These are phyloP conservation scores for Uropetala carovei DNA, from an alignment of 2,888 invertebrate species.

Conservation along the genomic window DNA sequence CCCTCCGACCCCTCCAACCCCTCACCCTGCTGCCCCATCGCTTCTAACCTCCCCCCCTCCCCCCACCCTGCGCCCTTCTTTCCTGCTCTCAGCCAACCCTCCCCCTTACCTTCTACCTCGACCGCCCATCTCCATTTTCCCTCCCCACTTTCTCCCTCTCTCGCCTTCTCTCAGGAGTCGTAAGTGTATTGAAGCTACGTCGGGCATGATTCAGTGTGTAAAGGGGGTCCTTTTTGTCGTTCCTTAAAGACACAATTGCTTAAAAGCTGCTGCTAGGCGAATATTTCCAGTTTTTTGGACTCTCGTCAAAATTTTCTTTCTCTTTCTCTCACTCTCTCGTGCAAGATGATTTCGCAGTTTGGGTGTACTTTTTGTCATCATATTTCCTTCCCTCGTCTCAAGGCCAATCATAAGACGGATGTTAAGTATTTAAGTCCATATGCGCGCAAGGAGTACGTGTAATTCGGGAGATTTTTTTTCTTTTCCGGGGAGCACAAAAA, in stretches of 20 bases:
- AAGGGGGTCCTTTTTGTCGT: conserved; percentile 13
- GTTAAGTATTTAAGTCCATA: neutral
- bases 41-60: too few relatives aligned
- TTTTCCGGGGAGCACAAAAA: too few relatives aligned
- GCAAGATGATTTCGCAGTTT: conserved; percentile 15
- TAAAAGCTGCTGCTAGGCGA: conserved; percentile 40
- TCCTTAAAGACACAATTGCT: conserved; percentile 49
- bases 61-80: neutral
- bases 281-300: conserved; percentile 7
- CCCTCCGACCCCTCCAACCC: neutral
- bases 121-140: neutral
- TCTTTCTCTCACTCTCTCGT: neutral
- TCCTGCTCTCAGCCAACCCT: neutral
- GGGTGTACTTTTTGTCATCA: neutral
- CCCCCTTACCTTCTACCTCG: neutral
- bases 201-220: conserved; percentile 53
- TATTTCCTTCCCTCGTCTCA: conserved; percentile 38
- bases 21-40: neutral
- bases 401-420: conserved; percentile 29
- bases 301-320: neutral
- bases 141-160: neutral
- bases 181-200: conserved; percentile 59
- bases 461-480: too few relatives aligned
- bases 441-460: neutral
- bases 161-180: neutral